These are phyloP conservation scores for Meiosimyza decipiens DNA, from an alignment of 2,888 invertebrate genomes.

Conservation along the genomic window DNA sequence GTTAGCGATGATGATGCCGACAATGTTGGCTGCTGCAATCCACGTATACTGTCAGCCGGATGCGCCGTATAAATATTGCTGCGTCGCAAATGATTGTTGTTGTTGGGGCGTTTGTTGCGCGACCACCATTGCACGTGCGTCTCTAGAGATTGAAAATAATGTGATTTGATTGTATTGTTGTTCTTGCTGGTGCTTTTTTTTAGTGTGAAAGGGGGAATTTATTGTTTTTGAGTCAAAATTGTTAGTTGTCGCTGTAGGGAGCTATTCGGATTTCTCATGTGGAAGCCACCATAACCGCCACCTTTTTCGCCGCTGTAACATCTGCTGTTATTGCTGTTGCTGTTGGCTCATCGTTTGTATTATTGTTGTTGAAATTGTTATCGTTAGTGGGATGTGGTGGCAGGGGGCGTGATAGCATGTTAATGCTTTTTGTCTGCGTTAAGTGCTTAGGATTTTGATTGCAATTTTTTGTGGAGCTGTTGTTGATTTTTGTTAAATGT, in stretches of 20 bases:
- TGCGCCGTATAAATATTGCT: conserved; percentile 66
- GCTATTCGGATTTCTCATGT: conserved; percentile 30
- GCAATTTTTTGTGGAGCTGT: conserved; percentile 27
- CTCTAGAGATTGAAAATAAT: conserved; percentile 52
- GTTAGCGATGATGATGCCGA: conserved; percentile 52
- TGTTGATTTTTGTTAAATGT: conserved; percentile 30
- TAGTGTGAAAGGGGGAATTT: conserved; percentile 27
- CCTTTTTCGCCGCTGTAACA: conserved; percentile 36
- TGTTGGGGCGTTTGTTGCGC: conserved; percentile 63
- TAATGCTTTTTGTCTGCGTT: conserved; percentile 32
- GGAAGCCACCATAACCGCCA: conserved; percentile 49
- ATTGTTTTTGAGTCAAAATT: neutral
- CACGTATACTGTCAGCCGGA: conserved; percentile 66
- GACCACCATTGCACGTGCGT: conserved; percentile 68
- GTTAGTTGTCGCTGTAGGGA: conserved; percentile 1
- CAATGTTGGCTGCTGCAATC: conserved; percentile 54
- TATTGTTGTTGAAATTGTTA: conserved; percentile 15
- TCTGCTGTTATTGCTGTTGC: conserved; percentile 2
- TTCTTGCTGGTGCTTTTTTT: conserved; percentile 31
- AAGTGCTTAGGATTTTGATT: conserved; percentile 14
- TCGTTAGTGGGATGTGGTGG: conserved; percentile 38
- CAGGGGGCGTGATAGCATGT: conserved; percentile 43
- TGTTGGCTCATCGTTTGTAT: neutral
- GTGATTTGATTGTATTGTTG: conserved; percentile 25
- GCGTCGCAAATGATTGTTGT: conserved; percentile 65